Evolutionary conservation across 2,888 invertebrate species (phyloP), one percentile per base, ranked within the genome.

Genomic region (Drosophila prolongata): DNA sequence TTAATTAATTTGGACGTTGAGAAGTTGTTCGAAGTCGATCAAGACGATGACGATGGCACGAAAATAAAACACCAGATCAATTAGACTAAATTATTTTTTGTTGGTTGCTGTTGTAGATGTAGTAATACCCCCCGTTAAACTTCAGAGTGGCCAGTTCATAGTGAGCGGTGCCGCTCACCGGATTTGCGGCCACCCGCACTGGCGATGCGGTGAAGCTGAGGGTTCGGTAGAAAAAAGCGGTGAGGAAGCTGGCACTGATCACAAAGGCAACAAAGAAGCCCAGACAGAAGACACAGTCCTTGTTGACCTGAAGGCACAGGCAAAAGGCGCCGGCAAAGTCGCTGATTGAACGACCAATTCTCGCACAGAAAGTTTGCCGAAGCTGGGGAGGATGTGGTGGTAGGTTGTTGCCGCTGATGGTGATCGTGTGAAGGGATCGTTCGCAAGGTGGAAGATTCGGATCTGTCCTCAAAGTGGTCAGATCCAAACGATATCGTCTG

Each of bases 151-250:
- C 67, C 42, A 69, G 43, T n/a, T 66, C 57, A 3, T 40, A 47
- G n/a, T 37, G 66, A 8, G 46, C 0, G 1, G 44, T 46, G 9
- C 19, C 46, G 1, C 44, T 1, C 3, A 46, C 6, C 1, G 50
- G 1, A 9, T 47, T 53, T 6, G 64, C 30, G 0, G 67, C 47
- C 1, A 46, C 34, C 0, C 80, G 76, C 0, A 74, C n/a, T 0
- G 44, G 27, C 9, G 77, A 14, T 0, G 67, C 42, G 27, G 76
- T 87, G 9, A 90, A 43, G 34, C 72, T 86, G 74, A 91, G 80
- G 11, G 90, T 85, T 68, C 87, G 90, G 78, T 91, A 91, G 70
- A 91, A 91, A 79, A 91, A 91, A 42, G 91, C 90, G 24, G 91
- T 91, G 52, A 91, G 73, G 47, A 91, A 91, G 30, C 90, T 90